phyloP scores from a whole-genome alignment of 1,140 invertebrate genomes.

The Drosophila lacertosa region DNA sequence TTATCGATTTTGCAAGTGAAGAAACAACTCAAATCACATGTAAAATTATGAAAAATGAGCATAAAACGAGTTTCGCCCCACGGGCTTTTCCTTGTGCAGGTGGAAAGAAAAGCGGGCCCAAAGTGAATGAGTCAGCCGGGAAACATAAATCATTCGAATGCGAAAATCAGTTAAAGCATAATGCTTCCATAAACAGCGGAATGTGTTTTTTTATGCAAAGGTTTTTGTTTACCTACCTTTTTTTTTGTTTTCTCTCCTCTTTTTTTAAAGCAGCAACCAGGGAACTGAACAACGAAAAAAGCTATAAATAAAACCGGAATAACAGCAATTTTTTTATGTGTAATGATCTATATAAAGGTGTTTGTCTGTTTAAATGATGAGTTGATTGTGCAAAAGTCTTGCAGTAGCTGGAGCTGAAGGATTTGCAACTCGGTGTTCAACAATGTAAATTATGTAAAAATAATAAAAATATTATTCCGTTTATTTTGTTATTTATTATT shows the following conservation, averaged over 20 bases:
- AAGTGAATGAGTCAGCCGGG: conserved; percentile 73
- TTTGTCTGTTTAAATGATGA: background rate
- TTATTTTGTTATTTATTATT: too few species aligned
- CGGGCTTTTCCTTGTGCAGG: conserved; percentile 52
- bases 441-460: too few species aligned
- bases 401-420: too few species aligned
- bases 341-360: conserved; percentile 5
- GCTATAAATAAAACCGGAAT: conserved; percentile 15
- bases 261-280: conserved; percentile 22
- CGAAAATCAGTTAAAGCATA: conserved; percentile 79
- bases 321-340: background rate
- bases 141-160: conserved; percentile 79
- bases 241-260: background rate
- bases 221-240: conserved; percentile 4
- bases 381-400: background rate
- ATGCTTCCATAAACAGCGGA: conserved; percentile 47
- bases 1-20: too few species aligned
- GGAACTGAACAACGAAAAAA: background rate
- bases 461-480: too few species aligned
- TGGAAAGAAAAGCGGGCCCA: conserved; percentile 14
- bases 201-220: conserved; percentile 27
- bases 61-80: conserved; percentile 49
- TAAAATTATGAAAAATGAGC: conserved; percentile 79
- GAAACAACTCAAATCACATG: conserved; percentile 68
- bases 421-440: too few species aligned